Conservation (phyloP, 2,113 vertebrate genomes). For the Pterocles orientalis region DNA sequence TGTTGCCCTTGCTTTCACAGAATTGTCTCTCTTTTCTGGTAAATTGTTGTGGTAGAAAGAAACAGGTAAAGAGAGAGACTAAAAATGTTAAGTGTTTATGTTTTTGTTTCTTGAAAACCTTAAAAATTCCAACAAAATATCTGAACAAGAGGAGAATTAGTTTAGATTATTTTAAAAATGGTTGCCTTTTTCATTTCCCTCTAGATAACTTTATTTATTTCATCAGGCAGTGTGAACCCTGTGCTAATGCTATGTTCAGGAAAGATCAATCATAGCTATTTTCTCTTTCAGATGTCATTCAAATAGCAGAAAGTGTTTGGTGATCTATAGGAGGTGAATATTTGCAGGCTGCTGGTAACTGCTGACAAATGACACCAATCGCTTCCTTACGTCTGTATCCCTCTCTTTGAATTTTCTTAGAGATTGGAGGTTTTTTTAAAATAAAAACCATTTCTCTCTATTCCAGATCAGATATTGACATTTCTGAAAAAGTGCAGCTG, state of each 20-base stretch:
- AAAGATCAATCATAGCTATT: neutral
- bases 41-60: neutral
- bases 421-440: neutral
- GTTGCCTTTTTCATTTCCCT: neutral
- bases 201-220: neutral
- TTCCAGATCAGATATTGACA: neutral
- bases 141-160: neutral
- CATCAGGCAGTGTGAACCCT: neutral
- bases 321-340: neutral
- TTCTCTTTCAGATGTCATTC: neutral
- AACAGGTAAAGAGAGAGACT: neutral
- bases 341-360: neutral
- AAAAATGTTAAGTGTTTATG: neutral
- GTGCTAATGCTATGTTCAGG: neutral
- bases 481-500: neutral
- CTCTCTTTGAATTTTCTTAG: neutral
- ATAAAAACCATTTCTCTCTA: neutral
- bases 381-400: neutral
- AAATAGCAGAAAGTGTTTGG: neutral
- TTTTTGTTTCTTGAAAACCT: neutral
- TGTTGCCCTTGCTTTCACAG: neutral
- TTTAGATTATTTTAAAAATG: neutral
- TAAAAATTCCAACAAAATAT: neutral
- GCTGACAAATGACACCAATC: neutral
- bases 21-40: neutral